Percentiles rank a stretch among this genome's conserved stretches.
These are phyloP conservation scores for Cheilosia vernalis DNA, from an alignment of 2,888 invertebrate genomes.

Conservation along the genomic window DNA sequence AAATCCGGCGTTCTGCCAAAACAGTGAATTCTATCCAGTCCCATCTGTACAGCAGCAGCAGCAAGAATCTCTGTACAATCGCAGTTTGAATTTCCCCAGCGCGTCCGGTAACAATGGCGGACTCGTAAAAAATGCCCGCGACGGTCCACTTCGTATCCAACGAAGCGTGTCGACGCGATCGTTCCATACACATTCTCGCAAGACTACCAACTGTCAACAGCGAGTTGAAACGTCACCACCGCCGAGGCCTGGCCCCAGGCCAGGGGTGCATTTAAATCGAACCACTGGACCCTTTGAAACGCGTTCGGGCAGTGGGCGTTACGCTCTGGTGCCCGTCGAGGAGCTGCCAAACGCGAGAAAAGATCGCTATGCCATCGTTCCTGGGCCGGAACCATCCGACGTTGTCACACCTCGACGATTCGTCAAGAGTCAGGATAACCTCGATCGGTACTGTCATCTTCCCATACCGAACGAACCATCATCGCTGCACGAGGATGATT, in stretches of 20 bases:
- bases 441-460: slow-evolving; percentile 79
- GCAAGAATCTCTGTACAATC: slow-evolving; percentile 79
- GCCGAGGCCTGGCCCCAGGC: slow-evolving; percentile 58
- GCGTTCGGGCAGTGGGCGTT: slow-evolving; percentile 82
- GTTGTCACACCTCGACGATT: slow-evolving; percentile 81
- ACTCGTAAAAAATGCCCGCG: slow-evolving; percentile 77
- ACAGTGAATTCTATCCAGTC: slow-evolving; percentile 87
- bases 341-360: slow-evolving; percentile 78
- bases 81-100: slow-evolving; percentile 78
- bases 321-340: slow-evolving; percentile 85
- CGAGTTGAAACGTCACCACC: slow-evolving; percentile 75
- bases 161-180: slow-evolving; percentile 83
- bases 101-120: slow-evolving; percentile 31
- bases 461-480: slow-evolving; percentile 78
- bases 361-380: slow-evolving; percentile 81
- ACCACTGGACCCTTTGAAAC: slow-evolving; percentile 75
- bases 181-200: slow-evolving; percentile 77
- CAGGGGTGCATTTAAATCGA: slow-evolving; percentile 67
- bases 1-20: slow-evolving; percentile 91
- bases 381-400: slow-evolving; percentile 79
- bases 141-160: slow-evolving; percentile 83
- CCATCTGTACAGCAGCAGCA: slow-evolving; percentile 80
- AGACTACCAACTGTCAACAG: slow-evolving; percentile 57
- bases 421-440: slow-evolving; percentile 82
- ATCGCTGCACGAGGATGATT: slow-evolving; percentile 81